Conservation (phyloP, 2,113 vertebrate species). For the Hystrix cristata region DNA sequence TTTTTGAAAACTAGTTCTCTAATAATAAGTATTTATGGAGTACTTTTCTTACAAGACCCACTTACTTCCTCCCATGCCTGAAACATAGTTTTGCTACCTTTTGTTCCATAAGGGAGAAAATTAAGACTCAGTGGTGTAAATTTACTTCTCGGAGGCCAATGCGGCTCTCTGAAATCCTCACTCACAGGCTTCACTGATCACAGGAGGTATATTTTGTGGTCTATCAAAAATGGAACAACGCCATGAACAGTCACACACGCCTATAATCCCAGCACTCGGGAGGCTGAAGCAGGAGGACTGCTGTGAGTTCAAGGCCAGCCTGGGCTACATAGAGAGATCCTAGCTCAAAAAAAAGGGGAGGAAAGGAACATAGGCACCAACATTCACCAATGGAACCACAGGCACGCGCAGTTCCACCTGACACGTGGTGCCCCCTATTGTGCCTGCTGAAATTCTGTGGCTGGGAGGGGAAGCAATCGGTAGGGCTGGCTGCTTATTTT, state of each 20-base stretch:
- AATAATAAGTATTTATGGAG: not conserved
- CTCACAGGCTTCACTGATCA: not conserved
- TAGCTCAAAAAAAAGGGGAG: not conserved
- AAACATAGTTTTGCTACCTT: not conserved
- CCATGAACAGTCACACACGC: not conserved
- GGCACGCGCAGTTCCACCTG: not conserved
- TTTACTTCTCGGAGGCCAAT: not conserved
- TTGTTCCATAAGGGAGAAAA: not conserved
- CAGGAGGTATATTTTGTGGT: not conserved
- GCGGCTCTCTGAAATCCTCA: not conserved
- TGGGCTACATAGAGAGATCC: not conserved
- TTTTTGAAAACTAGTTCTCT: constrained; percentile 14
- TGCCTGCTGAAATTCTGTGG: constrained; percentile 61
- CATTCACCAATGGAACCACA: not conserved
- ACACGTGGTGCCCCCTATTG: constrained; percentile 49
- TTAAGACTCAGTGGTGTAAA: not conserved
- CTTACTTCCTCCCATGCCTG: not conserved
- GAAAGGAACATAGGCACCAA: not conserved
- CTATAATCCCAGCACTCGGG: not conserved
- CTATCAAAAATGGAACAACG: not conserved
- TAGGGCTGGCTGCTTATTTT: constrained; percentile 47
- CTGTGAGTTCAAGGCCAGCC: not conserved
- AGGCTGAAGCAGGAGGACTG: not conserved
- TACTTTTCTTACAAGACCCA: not conserved
- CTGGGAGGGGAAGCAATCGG: constrained; percentile 34